These are phyloP conservation scores for Alosa sapidissima DNA, from an alignment of 2,797 vertebrate genomes.

Conservation along the genomic window DNA sequence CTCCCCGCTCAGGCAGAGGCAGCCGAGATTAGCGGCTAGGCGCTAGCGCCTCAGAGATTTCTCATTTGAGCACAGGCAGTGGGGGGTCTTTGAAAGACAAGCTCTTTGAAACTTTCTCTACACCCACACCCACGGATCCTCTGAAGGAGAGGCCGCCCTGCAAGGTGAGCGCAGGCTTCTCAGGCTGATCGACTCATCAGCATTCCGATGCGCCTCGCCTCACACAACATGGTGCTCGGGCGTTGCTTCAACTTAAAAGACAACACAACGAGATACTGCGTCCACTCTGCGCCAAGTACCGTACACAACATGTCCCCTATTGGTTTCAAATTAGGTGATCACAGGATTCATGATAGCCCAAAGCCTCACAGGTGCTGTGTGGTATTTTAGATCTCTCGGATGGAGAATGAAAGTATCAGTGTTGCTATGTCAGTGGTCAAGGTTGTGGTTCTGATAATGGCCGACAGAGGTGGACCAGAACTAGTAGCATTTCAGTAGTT, in stretches of 20 bases:
- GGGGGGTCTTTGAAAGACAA: slow-evolving; percentile 90
- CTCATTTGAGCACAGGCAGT: slow-evolving; percentile 88
- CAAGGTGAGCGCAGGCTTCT: slow-evolving; percentile 81
- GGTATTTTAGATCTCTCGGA: background rate
- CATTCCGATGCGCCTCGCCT: background rate
- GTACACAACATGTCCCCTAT: background rate
- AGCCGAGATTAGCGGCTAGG: slow-evolving; percentile 91
- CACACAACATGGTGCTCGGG: background rate
- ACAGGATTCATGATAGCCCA: background rate
- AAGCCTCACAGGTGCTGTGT: background rate
- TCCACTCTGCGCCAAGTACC: background rate
- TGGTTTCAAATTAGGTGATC: background rate
- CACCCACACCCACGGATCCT: slow-evolving; percentile 49
- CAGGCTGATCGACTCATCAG: slow-evolving; percentile 80
- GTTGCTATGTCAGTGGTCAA: background rate
- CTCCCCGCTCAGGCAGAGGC: slow-evolving; percentile 54
- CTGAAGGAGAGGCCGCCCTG: slow-evolving; percentile 90
- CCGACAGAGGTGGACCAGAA: background rate
- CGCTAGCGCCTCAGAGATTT: slow-evolving; percentile 92
- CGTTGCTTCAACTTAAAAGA: background rate
- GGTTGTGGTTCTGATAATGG: too few species aligned
- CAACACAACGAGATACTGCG: background rate
- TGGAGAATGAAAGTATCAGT: background rate
- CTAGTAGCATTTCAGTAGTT: background rate
- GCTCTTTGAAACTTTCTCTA: slow-evolving; percentile 88